A percentile compares a stretch with the other conserved stretches of the same genome.
Evolutionary conservation across 2,797 vertebrate genomes (phyloP).

Genomic region (Sebastes wilsoni): DNA sequence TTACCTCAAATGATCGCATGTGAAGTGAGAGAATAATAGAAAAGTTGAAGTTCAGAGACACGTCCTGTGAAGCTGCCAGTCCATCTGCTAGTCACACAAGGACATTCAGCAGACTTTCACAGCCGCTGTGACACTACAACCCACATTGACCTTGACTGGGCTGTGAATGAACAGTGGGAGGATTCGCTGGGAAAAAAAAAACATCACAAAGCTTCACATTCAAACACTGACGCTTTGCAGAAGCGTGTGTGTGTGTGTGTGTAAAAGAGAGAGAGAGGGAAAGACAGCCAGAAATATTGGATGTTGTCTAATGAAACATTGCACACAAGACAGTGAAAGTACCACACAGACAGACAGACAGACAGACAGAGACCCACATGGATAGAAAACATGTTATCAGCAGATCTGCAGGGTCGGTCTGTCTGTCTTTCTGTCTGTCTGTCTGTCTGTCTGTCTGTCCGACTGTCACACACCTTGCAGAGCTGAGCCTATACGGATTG

Average conservation of each 20-base stretch:
- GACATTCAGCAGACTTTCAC: constrained; percentile 38
- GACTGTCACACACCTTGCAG: constrained; percentile 71
- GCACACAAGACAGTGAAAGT: constrained; percentile 4
- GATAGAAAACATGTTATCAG: constrained; percentile 69
- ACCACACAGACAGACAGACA: constrained; percentile 3
- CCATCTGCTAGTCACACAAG: constrained; percentile 43
- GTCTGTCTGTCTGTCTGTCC: constrained; percentile 5
- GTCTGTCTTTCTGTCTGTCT: constrained; percentile 60
- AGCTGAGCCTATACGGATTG: constrained; percentile 75
- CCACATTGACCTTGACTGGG: constrained; percentile 79
- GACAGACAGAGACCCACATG: constrained; percentile 35
- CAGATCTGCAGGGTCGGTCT: constrained; percentile 58
- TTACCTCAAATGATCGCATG: background rate
- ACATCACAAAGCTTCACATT: constrained; percentile 73
- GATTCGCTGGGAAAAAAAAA: constrained; percentile 53
- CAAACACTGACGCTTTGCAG: constrained; percentile 51
- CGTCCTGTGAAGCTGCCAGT: background rate
- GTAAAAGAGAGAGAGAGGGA: background rate
- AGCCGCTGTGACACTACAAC: constrained; percentile 64
- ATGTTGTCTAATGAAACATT: constrained; percentile 32
- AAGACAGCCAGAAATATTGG: background rate
- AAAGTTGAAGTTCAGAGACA: background rate
- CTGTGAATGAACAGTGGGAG: constrained; percentile 80
- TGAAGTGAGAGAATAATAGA: background rate
- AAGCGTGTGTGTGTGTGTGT: constrained; percentile 21